These are phyloP conservation scores for Phacellophora camtschatica DNA, from an alignment of 30 jellyfish, hydroid and myxozoan species.

Conservation along the genomic window DNA sequence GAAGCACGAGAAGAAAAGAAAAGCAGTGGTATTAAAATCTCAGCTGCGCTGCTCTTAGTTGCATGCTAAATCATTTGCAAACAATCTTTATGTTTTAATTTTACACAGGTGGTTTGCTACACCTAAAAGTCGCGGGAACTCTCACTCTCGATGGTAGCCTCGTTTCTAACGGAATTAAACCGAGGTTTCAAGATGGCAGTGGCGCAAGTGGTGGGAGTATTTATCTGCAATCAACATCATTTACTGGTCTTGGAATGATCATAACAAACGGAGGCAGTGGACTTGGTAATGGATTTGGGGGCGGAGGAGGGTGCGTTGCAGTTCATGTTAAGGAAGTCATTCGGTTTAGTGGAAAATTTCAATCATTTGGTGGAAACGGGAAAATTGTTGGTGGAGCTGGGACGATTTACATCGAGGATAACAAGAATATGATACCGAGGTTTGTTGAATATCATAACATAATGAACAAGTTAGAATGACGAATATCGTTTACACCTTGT, in stretches of 20 bases:
- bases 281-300: slow-evolving; percentile 44
- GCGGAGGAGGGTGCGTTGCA: slow-evolving; percentile 78
- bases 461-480: no score
- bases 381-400: slow-evolving; percentile 62
- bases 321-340: slow-evolving; percentile 27
- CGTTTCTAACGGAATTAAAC: slow-evolving; percentile 27
- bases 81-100: no score
- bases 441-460: no score
- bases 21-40: no score
- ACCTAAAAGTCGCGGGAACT: slow-evolving; percentile 1
- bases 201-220: slow-evolving; percentile 73
- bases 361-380: slow-evolving; percentile 64
- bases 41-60: no score
- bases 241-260: slow-evolving; percentile 44
- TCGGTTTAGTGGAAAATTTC: slow-evolving; percentile 15
- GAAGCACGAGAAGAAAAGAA: no score
- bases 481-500: no score
- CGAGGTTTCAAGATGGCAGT: slow-evolving; percentile 22
- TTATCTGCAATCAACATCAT: background rate
- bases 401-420: slow-evolving; percentile 48
- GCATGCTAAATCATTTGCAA: no score
- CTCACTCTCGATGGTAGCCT: slow-evolving; percentile 57
- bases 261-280: slow-evolving; percentile 58
- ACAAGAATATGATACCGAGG: slow-evolving; percentile 24
- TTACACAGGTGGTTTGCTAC: slow-evolving; percentile 24